Conservation (phyloP, 2,113 vertebrate species). For the Eptatretus burgeri region DNA sequence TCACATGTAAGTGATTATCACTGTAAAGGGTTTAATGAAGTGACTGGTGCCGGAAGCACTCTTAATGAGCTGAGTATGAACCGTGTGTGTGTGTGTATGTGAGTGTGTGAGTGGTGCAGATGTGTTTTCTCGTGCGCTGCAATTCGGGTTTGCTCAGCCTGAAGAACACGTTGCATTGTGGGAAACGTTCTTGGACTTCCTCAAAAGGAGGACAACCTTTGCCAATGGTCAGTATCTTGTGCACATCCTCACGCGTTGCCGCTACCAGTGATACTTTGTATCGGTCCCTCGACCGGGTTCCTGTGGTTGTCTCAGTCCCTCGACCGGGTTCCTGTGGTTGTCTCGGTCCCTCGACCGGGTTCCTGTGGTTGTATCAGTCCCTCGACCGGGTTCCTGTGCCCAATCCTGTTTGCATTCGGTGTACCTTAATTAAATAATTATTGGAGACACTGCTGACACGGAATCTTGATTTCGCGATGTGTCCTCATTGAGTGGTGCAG, state of each 20-base stretch:
- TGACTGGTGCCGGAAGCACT: neutral
- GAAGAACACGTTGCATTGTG: conserved; percentile 84
- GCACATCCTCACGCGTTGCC: neutral
- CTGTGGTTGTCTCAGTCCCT: too few species aligned
- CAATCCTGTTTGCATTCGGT: too few species aligned
- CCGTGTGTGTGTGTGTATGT: too few species aligned
- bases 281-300: too few species aligned
- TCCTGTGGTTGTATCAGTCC: too few species aligned
- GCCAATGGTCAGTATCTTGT: conserved; percentile 35
- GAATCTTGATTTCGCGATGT: too few species aligned
- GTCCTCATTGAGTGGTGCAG: too few species aligned
- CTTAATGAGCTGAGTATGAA: neutral
- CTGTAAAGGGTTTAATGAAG: conserved; percentile 6
- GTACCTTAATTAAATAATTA: too few species aligned
- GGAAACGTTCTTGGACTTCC: conserved; percentile 66
- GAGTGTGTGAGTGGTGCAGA: conserved; percentile 21
- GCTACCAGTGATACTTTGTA: neutral
- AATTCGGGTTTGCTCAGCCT: conserved; percentile 74
- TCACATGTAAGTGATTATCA: neutral
- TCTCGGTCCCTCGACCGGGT: too few species aligned
- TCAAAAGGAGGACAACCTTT: conserved; percentile 78
- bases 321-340: too few species aligned
- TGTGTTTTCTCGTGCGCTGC: conserved; percentile 66
- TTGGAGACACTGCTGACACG: too few species aligned
- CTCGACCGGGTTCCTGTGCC: too few species aligned